Base-by-base conservation (phyloP, 2,888 invertebrate genomes). In the Dynastes grantii region DNA sequence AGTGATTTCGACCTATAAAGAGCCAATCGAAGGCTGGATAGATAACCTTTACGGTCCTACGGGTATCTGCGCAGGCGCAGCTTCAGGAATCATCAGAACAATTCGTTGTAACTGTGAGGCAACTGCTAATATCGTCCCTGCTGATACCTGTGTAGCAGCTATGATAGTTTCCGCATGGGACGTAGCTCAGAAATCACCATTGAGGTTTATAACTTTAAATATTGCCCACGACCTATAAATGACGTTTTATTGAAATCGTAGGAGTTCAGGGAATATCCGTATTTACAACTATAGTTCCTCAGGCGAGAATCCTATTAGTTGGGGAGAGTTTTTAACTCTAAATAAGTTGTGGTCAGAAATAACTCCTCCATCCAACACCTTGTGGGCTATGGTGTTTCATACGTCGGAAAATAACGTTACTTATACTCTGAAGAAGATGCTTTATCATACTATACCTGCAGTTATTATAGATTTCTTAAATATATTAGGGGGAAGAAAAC, bases 41-140 rank as follows among this genome's bases (percentile, higher is more conserved):
- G 97, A 97, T 89, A 98, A 97, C 85, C 91, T 96, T 84, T 97
- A 97, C 86, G 97, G 97, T 4, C 96, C 97, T 0, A 96, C 95
- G 4, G 97, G 93, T 0, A 90, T 92, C 64, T 93, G 92, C 81
- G 91, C 94, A 11, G 95, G 94, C 0, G 92, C 94, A 3, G 95
- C 95, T 0, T 94, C 94, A 29, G 97, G 97, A 79, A 91, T 96
- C 1, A 85, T 95, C 53, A 90, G 93, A 55, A 91, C 95, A 0
- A 91, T 97, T 89, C 93, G 94, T 81, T 93, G 95, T 86, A 88
- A 78, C 8, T 88, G 37, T n/a, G 75, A 78, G 90, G 0, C 89
- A 91, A 0, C 92, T 0, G 96, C 96, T 0, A 96, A 97, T 86
- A 92, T 97, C 87, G 85, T 88, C 2, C 94, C 94, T 0, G 94